Percentiles rank a stretch among this genome's conserved stretches.
These are phyloP conservation scores for Oncorhynchus nerka DNA, from an alignment of 2,113 vertebrate species.

Conservation along the genomic window DNA sequence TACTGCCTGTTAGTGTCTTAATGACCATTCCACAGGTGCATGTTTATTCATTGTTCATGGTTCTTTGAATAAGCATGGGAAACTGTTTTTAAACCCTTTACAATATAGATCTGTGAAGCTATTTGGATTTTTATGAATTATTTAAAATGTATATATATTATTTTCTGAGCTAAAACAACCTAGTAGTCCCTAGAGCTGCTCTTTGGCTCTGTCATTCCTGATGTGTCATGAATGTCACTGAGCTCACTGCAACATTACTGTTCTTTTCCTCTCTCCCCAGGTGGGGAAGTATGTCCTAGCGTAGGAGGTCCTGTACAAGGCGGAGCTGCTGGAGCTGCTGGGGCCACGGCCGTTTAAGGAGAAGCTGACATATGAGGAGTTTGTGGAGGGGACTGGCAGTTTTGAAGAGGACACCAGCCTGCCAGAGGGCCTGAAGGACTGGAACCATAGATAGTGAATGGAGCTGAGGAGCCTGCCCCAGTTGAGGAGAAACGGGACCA, in stretches of 20 bases:
- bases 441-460: constrained; percentile 82
- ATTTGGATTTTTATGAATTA: no score
- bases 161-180: neutral
- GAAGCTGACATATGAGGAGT: constrained; percentile 90
- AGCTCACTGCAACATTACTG: neutral
- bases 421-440: constrained; percentile 87
- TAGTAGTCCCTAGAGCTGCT: neutral
- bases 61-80: no score
- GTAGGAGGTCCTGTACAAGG: constrained; percentile 87
- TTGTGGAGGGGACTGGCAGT: constrained; percentile 89
- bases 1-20: no score
- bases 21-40: no score
- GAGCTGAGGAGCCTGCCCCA: constrained; percentile 53
- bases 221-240: no score
- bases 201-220: no score
- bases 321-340: constrained; percentile 85
- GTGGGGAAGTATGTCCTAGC: constrained; percentile 83
- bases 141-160: no score
- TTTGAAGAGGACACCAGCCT: constrained; percentile 89
- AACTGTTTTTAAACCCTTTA: no score
- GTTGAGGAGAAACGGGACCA: constrained; percentile 25
- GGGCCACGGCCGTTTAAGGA: constrained; percentile 85
- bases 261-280: constrained; percentile 56
- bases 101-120: no score
- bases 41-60: no score